Evolutionary conservation across 92 coral and sea anemone species (phyloP).

Genomic region (Bergia sp.): DNA sequence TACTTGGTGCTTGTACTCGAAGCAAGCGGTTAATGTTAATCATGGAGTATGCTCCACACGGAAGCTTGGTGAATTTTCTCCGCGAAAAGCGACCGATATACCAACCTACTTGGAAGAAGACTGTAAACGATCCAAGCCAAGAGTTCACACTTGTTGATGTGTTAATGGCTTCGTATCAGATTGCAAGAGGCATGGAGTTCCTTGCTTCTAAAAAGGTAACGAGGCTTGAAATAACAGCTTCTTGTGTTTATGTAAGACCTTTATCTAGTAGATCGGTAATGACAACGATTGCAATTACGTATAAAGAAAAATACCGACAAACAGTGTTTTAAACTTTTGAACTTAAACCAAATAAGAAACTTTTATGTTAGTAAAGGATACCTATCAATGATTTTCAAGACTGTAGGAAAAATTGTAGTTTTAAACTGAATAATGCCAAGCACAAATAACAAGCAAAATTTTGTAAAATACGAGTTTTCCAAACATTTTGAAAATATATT

Average conservation of each 20-base stretch:
- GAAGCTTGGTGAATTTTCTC: conserved; percentile 78
- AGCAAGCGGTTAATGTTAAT: conserved; percentile 82
- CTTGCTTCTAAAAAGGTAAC: conserved; percentile 80
- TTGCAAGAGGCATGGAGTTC: conserved; percentile 87
- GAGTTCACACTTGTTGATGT: conserved; percentile 87
- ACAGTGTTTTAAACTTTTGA: too few species aligned
- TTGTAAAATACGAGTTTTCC: too few species aligned
- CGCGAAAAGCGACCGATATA: conserved; percentile 72
- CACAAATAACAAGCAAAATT: too few species aligned
- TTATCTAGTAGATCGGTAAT: not conserved
- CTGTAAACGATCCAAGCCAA: conserved; percentile 70
- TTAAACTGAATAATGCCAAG: too few species aligned
- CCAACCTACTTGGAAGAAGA: conserved; percentile 75
- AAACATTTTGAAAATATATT: too few species aligned
- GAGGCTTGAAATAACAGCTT: not conserved
- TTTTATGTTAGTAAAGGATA: too few species aligned
- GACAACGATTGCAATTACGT: too few species aligned
- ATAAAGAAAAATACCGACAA: too few species aligned
- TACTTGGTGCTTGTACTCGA: conserved; percentile 91
- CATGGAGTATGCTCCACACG: conserved; percentile 89
- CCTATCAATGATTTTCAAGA: too few species aligned
- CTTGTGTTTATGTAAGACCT: too few species aligned
- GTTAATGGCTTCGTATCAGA: conserved; percentile 75
- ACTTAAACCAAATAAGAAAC: too few species aligned
- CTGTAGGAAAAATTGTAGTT: too few species aligned